Base-by-base conservation (phyloP, 2,888 invertebrate genomes). In the Parasteatoda lunata region DNA sequence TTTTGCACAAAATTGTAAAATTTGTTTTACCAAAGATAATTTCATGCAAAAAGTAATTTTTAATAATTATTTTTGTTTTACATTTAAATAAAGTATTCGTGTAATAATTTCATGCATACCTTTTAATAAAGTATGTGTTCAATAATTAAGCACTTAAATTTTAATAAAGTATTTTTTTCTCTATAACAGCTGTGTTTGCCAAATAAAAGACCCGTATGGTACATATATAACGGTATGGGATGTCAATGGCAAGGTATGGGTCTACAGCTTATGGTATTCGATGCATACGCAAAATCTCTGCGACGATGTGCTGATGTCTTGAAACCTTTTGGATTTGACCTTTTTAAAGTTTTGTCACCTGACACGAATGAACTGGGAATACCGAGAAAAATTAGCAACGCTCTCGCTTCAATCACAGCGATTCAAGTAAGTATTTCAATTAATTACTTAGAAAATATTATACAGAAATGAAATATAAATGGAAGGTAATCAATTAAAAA, bases 191-290 rank as follows among this genome's bases (percentile, higher is more conserved):
- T n/a, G 54, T 13, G 8, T 9, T 51, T 73, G 6, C 13, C 15
- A 49, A 95, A 95, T 65, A 93, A 11, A 94, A 94, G 89, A 94
- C 96, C 13, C 0, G 93, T 98, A 82, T 99, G 98, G 97, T 98
- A 94, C 92, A 94, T 98, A 89, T 98, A 97, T 93, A 96, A 97
- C 68, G 99, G 99, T 88, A 98, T 99, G 98, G 83, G 83, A 15
- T 83, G 76, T 49, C 83, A 83, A 49, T 83, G 83, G 83, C 15
- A 70, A n/a, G 83, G 83, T 8, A 83, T 83, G 83, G 83, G 71
- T 8, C n/a, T 71, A 7, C 54, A 69, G n/a, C 54, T 83, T n/a
- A 83, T 83, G 83, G 2, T 70, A 49, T n/a, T 83, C 11, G 70
- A 77, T 59, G 45, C 51, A 45, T 83, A 77, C 15, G 79, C 94